Conservation (phyloP, 2,888 invertebrate species). For the Drosophila neonasuta region DNA sequence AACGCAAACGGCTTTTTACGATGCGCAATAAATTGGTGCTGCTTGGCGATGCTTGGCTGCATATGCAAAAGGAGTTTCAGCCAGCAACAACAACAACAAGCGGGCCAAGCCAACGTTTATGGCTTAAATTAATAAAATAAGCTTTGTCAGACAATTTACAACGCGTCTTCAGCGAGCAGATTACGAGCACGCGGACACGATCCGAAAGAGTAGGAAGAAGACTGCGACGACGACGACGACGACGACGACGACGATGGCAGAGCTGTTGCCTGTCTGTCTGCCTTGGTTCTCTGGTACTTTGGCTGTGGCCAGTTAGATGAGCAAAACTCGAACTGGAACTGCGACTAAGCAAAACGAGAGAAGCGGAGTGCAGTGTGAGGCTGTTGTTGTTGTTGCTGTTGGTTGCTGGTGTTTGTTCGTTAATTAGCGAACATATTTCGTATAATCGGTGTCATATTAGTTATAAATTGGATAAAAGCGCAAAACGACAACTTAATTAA, state of each 20-base stretch:
- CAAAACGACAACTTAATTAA: constrained; percentile 82
- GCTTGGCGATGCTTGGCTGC: constrained; percentile 43
- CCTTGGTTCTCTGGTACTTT: constrained; percentile 42
- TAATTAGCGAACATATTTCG: constrained; percentile 83
- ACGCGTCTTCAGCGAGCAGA: constrained; percentile 80
- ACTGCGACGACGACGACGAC: neutral
- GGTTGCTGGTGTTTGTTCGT: constrained; percentile 80
- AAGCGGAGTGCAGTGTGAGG: neutral
- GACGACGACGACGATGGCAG: constrained; percentile 7
- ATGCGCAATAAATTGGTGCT: constrained; percentile 72
- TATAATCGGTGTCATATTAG: constrained; percentile 83
- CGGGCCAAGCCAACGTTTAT: constrained; percentile 62
- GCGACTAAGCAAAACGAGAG: neutral
- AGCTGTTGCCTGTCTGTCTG: constrained; percentile 65
- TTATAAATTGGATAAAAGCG: constrained; percentile 82
- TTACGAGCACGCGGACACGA: constrained; percentile 73
- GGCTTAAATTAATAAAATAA: constrained; percentile 80
- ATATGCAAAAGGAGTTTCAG: constrained; percentile 57
- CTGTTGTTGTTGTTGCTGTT: constrained; percentile 17
- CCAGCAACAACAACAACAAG: constrained; percentile 42
- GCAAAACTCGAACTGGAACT: neutral
- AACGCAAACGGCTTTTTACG: constrained; percentile 77
- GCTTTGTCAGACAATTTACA: constrained; percentile 80
- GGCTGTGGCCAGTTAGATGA: constrained; percentile 39
- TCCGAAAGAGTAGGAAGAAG: constrained; percentile 29